Evolutionary conservation across 1,140 invertebrate genomes (phyloP).

Genomic region (Octopus bimaculoides): DNA sequence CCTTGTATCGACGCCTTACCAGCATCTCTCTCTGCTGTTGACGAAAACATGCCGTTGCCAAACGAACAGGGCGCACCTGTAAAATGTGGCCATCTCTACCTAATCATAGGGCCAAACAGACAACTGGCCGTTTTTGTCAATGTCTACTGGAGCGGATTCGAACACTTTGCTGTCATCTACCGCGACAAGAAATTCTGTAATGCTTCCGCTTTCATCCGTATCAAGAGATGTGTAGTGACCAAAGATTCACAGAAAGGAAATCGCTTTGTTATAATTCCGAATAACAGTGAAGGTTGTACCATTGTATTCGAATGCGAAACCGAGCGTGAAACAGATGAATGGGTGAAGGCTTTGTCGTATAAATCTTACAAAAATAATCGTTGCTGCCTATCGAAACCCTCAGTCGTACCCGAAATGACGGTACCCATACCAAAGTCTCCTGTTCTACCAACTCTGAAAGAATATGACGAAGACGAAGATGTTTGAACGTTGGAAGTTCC

Average conservation of each 20-base stretch:
- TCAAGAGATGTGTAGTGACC: background rate
- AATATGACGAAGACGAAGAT: constrained; percentile 11
- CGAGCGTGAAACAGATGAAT: background rate
- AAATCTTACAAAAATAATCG: background rate
- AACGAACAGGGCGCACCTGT: background rate
- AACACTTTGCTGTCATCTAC: constrained; percentile 9
- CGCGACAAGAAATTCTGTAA: constrained; percentile 8
- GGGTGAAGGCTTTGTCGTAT: background rate
- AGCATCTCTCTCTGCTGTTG: background rate
- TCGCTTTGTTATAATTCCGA: background rate
- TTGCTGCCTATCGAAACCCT: background rate
- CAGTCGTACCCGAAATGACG: background rate
- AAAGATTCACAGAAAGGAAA: background rate
- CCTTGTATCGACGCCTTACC: background rate
- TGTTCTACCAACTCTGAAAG: background rate
- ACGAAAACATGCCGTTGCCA: background rate
- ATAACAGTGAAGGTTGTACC: background rate
- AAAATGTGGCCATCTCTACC: background rate
- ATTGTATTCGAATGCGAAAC: background rate
- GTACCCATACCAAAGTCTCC: background rate
- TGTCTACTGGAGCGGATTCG: constrained; percentile 10
- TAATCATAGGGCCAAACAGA: background rate
- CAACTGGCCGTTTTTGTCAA: constrained; percentile 1
- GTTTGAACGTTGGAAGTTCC: background rate
- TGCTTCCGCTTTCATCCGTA: background rate